Evolutionary conservation across 2,888 invertebrate species (phyloP).

Genomic region (Dimorphilus gyrociliatus): DNA sequence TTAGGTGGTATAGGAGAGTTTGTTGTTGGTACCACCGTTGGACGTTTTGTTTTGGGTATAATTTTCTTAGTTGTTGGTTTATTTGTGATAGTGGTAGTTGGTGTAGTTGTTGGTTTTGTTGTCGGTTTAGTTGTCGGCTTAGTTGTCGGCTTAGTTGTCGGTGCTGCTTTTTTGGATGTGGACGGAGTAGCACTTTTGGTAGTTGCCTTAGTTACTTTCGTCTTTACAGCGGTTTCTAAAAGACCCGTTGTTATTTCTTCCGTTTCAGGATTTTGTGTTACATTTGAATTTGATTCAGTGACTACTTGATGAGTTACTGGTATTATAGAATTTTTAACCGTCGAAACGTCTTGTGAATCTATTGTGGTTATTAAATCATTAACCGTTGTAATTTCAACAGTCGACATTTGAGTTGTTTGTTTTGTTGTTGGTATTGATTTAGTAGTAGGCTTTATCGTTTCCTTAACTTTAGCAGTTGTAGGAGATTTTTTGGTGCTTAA

Average conservation of each 20-base stretch:
- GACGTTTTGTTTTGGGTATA: neutral
- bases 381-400: too few relatives aligned
- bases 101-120: neutral
- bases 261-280: too few relatives aligned
- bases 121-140: neutral
- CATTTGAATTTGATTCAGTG: too few relatives aligned
- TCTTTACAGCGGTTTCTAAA: too few relatives aligned
- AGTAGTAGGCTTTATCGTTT: constrained; percentile 5
- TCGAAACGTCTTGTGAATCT: too few relatives aligned
- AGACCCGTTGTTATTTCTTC: too few relatives aligned
- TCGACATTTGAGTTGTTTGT: too few relatives aligned
- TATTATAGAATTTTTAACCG: too few relatives aligned
- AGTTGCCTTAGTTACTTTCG: too few relatives aligned
- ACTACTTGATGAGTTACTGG: too few relatives aligned
- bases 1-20: neutral
- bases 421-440: constrained; percentile 13
- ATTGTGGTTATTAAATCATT: too few relatives aligned
- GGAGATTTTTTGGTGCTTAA: neutral
- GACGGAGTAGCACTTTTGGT: too few relatives aligned
- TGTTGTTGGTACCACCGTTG: neutral
- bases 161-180: neutral
- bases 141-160: neutral
- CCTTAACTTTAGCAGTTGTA: neutral
- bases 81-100: neutral
- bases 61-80: neutral